These are phyloP conservation scores for Odontesthes bonariensis DNA, from an alignment of 2,113 vertebrate species.

Conservation along the genomic window DNA sequence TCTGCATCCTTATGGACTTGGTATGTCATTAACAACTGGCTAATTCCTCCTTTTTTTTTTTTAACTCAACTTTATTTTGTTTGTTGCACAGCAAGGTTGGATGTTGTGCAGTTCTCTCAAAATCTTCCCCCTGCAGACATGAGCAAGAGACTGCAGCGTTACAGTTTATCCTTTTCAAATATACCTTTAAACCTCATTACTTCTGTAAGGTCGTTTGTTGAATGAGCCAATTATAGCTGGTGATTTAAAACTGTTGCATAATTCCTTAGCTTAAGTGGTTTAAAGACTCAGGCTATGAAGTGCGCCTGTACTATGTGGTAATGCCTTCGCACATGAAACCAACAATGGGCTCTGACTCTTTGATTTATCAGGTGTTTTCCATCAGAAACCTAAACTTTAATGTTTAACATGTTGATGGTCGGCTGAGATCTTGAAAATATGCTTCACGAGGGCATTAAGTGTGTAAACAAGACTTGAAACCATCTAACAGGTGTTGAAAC, in stretches of 20 bases:
- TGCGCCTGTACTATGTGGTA: background rate
- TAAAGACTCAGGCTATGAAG: conserved; percentile 25
- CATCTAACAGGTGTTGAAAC: no score
- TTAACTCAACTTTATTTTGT: background rate
- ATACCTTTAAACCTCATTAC: background rate
- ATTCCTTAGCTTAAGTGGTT: conserved; percentile 36
- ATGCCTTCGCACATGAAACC: background rate
- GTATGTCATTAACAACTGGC: conserved; percentile 74
- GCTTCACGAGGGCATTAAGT: no score
- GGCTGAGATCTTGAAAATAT: no score
- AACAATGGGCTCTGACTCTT: no score
- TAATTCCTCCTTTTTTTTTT: no score
- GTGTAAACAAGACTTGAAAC: no score
- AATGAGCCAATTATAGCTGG: conserved; percentile 3
- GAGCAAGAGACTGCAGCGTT: background rate
- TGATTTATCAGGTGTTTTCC: no score
- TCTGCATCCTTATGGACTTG: conserved; percentile 88
- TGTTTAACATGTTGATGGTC: no score
- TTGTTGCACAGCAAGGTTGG: background rate
- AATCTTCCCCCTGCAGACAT: background rate
- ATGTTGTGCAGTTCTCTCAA: background rate
- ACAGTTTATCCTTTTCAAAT: background rate
- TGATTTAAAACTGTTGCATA: conserved; percentile 25
- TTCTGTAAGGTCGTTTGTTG: background rate
- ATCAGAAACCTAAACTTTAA: no score